Percentiles rank a stretch among this genome's conserved stretches.
phyloP scores from a whole-genome alignment of 2,797 vertebrate species.

The Cheirogaleus major region DNA sequence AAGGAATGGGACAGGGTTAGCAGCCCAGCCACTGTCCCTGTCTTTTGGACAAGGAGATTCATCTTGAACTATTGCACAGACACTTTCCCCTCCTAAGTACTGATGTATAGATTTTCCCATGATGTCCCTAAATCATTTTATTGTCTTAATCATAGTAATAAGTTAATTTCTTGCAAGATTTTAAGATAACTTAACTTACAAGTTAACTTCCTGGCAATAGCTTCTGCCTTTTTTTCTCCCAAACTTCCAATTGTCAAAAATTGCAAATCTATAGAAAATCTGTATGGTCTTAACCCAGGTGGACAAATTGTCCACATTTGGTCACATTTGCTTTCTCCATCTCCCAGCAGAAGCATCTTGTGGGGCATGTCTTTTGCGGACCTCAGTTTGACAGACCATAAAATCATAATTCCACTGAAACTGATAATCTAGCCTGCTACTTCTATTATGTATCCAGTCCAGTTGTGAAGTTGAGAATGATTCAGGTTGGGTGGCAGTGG shows the following conservation, averaged over 20 bases:
- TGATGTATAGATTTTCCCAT: background rate
- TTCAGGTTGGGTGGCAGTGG: too few species aligned
- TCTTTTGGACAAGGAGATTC: background rate
- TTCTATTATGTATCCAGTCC: background rate
- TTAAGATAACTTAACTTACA: background rate
- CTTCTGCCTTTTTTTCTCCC: background rate
- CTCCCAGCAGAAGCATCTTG: background rate
- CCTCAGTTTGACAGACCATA: background rate
- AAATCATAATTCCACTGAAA: background rate
- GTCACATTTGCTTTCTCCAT: background rate
- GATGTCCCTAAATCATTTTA: background rate
- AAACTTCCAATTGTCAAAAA: background rate
- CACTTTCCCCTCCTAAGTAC: background rate
- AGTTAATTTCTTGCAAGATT: background rate
- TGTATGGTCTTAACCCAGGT: background rate
- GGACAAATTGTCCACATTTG: background rate
- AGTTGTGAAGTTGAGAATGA: background rate
- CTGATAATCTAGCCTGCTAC: too few species aligned
- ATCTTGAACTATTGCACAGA: accelerated
- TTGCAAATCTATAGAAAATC: background rate
- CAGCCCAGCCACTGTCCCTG: background rate
- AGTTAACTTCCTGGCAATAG: background rate
- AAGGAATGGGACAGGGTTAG: too few species aligned
- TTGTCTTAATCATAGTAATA: background rate
- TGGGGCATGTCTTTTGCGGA: background rate